Evolutionary conservation across 2,888 invertebrate genomes (phyloP).

Genomic region (Cephus pulcher): DNA sequence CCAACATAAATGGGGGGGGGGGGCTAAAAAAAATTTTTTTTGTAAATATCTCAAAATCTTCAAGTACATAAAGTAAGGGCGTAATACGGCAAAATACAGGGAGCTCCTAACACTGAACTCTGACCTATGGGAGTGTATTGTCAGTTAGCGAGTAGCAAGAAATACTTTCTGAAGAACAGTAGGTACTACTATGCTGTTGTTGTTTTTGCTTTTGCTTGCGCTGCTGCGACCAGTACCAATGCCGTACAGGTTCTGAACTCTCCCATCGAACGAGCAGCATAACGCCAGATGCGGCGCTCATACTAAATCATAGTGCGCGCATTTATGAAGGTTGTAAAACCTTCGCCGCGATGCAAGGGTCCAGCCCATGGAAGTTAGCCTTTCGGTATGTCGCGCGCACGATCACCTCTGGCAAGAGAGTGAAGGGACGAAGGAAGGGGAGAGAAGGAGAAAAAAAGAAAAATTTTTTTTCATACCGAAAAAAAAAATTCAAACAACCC

Average conservation of each 20-base stretch:
- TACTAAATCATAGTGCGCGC: slow-evolving; percentile 44
- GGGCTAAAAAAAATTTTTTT: too few relatives aligned
- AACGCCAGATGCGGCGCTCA: slow-evolving; percentile 41
- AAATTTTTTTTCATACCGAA: too few relatives aligned
- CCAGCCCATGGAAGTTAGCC: too few relatives aligned
- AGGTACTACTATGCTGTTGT: not conserved
- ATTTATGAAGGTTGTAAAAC: slow-evolving; percentile 45
- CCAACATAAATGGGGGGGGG: too few relatives aligned
- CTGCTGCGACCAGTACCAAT: not conserved
- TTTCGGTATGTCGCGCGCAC: too few relatives aligned
- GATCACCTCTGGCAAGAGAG: too few relatives aligned
- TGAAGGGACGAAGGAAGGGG: too few relatives aligned
- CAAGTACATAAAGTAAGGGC: slow-evolving; percentile 2
- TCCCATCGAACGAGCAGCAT: slow-evolving; percentile 19
- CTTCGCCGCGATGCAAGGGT: slow-evolving; percentile 11
- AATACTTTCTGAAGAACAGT: not conserved
- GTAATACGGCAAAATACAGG: slow-evolving; percentile 42
- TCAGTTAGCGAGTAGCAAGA: slow-evolving; percentile 24
- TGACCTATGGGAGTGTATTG: slow-evolving; percentile 40
- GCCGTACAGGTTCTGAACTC: not conserved
- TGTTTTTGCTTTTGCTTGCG: too few relatives aligned
- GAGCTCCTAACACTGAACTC: slow-evolving; percentile 42
- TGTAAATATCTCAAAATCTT: not conserved
- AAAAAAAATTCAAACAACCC: too few relatives aligned
- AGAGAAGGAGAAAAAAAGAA: too few relatives aligned